Evolutionary conservation across 2,797 vertebrate genomes (phyloP).

Genomic region (Aphelocoma californica): DNA sequence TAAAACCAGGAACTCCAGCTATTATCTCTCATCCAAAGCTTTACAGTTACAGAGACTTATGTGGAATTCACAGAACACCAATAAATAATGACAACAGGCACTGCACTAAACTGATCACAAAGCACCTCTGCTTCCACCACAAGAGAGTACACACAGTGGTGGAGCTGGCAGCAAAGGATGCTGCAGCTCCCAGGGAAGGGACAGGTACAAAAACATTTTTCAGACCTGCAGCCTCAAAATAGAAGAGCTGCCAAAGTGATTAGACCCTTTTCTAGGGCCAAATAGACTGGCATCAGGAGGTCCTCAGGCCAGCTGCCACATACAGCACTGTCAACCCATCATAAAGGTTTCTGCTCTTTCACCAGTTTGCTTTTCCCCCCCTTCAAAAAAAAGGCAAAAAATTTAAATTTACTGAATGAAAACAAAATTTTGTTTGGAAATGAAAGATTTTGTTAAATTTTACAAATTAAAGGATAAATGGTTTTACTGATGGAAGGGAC

Average conservation of each 20-base stretch:
- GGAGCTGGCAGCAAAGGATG: background rate
- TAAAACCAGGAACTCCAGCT: slow-evolving; percentile 29
- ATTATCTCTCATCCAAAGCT: slow-evolving; percentile 15
- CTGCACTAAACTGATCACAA: background rate
- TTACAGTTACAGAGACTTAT: background rate
- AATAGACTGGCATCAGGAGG: background rate
- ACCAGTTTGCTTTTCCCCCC: fast-evolving
- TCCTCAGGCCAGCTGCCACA: background rate
- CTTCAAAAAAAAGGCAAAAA: background rate
- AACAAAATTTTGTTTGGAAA: background rate
- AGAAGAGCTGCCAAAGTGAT: background rate
- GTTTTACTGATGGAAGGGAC: background rate
- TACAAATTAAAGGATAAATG: background rate
- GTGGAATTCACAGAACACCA: slow-evolving; percentile 18
- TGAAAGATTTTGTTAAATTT: background rate
- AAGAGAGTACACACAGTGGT: background rate
- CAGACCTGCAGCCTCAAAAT: background rate
- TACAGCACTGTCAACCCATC: background rate
- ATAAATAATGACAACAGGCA: background rate
- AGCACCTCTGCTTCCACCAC: background rate
- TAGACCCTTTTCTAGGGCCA: background rate
- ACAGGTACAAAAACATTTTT: background rate
- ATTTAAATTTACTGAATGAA: background rate
- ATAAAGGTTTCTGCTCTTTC: background rate
- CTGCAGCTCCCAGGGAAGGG: background rate